Conservation (phyloP, 2,797 vertebrate species). For the Aratinga solstitialis region DNA sequence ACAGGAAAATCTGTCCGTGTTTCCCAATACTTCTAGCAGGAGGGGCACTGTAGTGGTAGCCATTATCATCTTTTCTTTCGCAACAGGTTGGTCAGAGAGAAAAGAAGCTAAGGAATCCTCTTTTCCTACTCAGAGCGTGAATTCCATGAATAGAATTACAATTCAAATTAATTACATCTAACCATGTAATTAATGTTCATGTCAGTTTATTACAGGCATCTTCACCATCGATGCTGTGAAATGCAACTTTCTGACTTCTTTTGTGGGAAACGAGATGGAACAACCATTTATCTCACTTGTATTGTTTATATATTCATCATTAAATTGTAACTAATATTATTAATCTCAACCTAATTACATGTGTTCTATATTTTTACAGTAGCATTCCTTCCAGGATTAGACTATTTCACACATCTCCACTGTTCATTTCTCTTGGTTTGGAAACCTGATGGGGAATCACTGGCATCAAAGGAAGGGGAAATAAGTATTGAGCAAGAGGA, state of each 20-base stretch:
- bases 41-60: neutral
- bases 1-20: neutral
- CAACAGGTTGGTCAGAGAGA: neutral
- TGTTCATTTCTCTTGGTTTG: neutral
- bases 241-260: conserved; percentile 38
- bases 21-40: neutral
- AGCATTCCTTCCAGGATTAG: conserved; percentile 37
- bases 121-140: neutral
- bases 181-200: conserved; percentile 2
- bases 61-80: neutral
- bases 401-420: neutral
- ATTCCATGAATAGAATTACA: neutral
- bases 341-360: conserved; percentile 52
- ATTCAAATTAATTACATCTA: conserved; percentile 45
- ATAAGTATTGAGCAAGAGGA: neutral
- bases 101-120: neutral
- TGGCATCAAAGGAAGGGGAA: neutral
- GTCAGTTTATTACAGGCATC: conserved; percentile 32
- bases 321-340: conserved; percentile 43
- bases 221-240: neutral
- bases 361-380: conserved; percentile 18
- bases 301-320: conserved; percentile 37
- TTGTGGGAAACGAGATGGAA: neutral
- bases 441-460: conserved; percentile 20
- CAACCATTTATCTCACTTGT: conserved; percentile 27